phyloP scores from a whole-genome alignment of 64 coral and sea anemone genomes.

The Porites australiensis region DNA sequence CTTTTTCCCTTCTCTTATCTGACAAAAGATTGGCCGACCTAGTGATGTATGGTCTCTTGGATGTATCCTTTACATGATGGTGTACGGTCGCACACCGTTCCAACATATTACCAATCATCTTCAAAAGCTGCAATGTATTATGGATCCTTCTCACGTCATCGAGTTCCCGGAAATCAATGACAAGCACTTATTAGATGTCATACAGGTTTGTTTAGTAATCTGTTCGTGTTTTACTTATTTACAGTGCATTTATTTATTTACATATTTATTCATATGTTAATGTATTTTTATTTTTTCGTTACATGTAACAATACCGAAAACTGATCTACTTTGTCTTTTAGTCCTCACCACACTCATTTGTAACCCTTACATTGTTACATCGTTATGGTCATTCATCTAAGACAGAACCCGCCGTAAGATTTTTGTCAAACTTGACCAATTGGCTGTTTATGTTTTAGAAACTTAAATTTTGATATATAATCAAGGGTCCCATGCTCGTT shows the following conservation, averaged over 20 bases:
- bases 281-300: neutral
- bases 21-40: slow-evolving; percentile 85
- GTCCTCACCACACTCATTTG: too few relatives aligned
- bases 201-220: slow-evolving; percentile 71
- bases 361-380: too few relatives aligned
- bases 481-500: too few relatives aligned
- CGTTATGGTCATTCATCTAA: too few relatives aligned
- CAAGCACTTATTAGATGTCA: slow-evolving; percentile 82
- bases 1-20: neutral
- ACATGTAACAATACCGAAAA: too few relatives aligned
- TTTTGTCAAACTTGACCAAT: too few relatives aligned
- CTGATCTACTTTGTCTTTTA: too few relatives aligned
- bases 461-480: too few relatives aligned
- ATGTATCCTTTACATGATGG: slow-evolving; percentile 97
- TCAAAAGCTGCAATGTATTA: slow-evolving; percentile 90
- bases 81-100: slow-evolving; percentile 95
- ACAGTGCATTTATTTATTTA: neutral
- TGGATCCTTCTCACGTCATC: slow-evolving; percentile 91
- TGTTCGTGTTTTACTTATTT: neutral
- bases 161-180: slow-evolving; percentile 83
- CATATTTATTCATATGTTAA: neutral
- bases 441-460: too few relatives aligned
- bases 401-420: too few relatives aligned
- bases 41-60: slow-evolving; percentile 98
- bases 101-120: slow-evolving; percentile 96